A percentile compares a stretch with the other conserved stretches of the same genome.
These are phyloP conservation scores for Ptilonorhynchus violaceus DNA, from an alignment of 2,113 vertebrate genomes.

Conservation along the genomic window DNA sequence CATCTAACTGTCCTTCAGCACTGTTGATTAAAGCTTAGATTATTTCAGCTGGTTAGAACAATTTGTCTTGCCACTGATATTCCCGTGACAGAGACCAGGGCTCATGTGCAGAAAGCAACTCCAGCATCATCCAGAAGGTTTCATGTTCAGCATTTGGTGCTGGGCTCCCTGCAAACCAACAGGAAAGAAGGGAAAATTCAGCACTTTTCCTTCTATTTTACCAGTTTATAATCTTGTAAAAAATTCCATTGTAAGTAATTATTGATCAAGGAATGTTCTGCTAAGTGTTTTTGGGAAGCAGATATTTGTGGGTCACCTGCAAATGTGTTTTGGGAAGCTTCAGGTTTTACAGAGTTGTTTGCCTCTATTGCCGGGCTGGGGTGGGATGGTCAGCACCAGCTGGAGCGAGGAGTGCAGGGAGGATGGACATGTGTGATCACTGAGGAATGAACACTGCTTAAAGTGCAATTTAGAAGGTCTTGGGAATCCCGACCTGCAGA, in stretches of 20 bases:
- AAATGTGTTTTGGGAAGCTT: not conserved
- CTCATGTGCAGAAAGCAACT: not conserved
- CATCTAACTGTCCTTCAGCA: not conserved
- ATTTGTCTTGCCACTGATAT: not conserved
- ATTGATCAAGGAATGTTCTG: not conserved
- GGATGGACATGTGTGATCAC: not conserved
- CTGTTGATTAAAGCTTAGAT: not conserved
- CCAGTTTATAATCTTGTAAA: not conserved
- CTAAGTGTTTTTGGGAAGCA: not conserved
- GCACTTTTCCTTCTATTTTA: not conserved
- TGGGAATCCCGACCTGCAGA: not conserved
- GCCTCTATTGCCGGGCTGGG: not conserved
- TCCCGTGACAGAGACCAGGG: not conserved
- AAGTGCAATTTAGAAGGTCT: not conserved
- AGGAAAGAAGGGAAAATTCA: not conserved
- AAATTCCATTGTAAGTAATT: not conserved
- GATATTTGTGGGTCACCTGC: not conserved
- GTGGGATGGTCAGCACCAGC: not conserved
- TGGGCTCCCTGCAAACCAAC: not conserved
- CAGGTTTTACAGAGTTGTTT: not conserved
- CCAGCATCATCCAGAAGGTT: not conserved
- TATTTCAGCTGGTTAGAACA: not conserved
- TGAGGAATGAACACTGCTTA: not conserved
- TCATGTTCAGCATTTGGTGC: not conserved
- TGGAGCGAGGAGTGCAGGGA: not conserved